Percentiles rank a stretch among this genome's conserved stretches.
These are phyloP conservation scores for Micrasema minimum DNA, from an alignment of 1,140 invertebrate species.

Conservation along the genomic window DNA sequence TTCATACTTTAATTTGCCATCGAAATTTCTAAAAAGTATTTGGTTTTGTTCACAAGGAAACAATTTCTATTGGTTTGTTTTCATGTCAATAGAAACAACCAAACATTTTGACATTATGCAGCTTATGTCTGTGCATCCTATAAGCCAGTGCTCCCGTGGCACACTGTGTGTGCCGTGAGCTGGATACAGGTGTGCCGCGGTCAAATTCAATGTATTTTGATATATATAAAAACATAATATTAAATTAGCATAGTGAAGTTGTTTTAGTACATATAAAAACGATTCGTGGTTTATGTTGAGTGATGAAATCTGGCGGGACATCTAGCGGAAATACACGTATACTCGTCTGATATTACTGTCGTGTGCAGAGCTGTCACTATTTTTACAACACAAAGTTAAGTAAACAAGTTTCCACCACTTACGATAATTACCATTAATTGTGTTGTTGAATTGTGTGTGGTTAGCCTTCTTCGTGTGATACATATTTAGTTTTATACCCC, in stretches of 20 bases:
- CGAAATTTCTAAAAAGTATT: too few species aligned
- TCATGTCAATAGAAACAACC: too few species aligned
- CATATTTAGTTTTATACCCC: conserved; percentile 12
- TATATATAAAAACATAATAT: not conserved
- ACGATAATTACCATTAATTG: conserved; percentile 20
- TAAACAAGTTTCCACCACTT: conserved; percentile 3
- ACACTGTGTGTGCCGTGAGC: not conserved
- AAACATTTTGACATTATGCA: too few species aligned
- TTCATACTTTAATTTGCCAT: too few species aligned
- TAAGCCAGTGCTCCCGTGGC: conserved; percentile 7
- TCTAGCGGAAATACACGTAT: not conserved
- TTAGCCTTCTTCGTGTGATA: not conserved
- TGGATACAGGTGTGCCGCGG: conserved; percentile 7
- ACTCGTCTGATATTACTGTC: conserved; percentile 6
- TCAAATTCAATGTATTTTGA: not conserved
- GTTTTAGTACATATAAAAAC: too few species aligned
- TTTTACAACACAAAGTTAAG: conserved; percentile 11
- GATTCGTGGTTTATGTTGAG: not conserved
- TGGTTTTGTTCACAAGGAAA: too few species aligned
- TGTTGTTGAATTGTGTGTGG: conserved; percentile 19
- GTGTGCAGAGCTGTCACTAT: conserved; percentile 5
- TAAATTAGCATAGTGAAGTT: not conserved
- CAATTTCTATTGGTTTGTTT: too few species aligned
- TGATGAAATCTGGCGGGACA: not conserved
- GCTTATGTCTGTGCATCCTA: too few species aligned